Evolutionary conservation across 2,113 vertebrate genomes (phyloP).

Genomic region (Oenanthe melanoleuca): DNA sequence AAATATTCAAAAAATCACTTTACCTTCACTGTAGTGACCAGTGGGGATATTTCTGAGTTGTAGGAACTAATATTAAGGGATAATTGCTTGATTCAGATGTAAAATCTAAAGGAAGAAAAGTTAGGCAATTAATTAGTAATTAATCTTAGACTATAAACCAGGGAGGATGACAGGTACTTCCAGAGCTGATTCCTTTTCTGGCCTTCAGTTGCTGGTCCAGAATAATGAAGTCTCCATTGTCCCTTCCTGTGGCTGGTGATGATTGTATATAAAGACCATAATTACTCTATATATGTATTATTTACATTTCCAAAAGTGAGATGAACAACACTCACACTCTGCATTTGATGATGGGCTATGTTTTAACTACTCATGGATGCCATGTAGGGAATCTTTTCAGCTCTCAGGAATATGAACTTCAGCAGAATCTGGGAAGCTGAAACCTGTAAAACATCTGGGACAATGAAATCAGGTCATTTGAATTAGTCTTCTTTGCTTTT

Average conservation of each 20-base stretch:
- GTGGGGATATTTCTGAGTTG: neutral
- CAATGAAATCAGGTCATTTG: neutral
- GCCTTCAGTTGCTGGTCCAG: neutral
- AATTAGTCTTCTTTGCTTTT: neutral
- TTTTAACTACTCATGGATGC: neutral
- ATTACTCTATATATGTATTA: neutral
- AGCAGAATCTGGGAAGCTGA: neutral
- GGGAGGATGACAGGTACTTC: neutral
- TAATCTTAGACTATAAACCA: neutral
- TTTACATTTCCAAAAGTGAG: neutral
- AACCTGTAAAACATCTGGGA: neutral
- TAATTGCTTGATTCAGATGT: neutral
- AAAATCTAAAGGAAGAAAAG: neutral
- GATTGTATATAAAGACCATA: neutral
- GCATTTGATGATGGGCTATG: accelerated
- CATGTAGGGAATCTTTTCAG: neutral
- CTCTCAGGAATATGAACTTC: neutral
- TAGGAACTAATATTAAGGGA: neutral
- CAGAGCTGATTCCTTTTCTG: neutral
- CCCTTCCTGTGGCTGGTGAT: neutral
- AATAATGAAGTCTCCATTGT: neutral
- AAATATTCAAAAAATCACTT: neutral
- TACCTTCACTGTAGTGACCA: neutral
- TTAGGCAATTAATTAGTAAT: neutral
- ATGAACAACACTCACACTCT: neutral